Percentiles rank a stretch among this genome's conserved stretches.
Evolutionary conservation across 2,113 vertebrate genomes (phyloP).

Genomic region (Deroptyus accipitrinus): DNA sequence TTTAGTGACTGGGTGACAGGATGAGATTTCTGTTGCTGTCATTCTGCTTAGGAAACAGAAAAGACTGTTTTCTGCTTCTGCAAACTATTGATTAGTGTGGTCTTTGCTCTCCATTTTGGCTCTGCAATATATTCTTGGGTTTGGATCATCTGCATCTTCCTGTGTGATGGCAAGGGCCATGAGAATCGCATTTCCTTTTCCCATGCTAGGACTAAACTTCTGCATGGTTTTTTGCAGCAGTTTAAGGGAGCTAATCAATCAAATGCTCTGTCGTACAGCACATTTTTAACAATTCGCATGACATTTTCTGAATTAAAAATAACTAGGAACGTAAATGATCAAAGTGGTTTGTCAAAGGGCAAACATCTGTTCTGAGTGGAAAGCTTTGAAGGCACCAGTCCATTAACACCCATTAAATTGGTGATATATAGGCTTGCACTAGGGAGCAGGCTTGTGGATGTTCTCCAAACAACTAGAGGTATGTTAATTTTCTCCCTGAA

Average conservation of each 20-base stretch:
- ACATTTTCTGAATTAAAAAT: conserved; percentile 33
- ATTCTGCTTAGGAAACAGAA: not conserved
- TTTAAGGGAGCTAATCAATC: not conserved
- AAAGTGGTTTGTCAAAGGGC: conserved; percentile 35
- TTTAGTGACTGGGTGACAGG: not conserved
- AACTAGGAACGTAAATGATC: conserved; percentile 5
- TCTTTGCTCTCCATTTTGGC: not conserved
- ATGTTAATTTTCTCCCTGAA: not conserved
- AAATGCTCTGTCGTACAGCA: not conserved
- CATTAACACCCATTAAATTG: not conserved
- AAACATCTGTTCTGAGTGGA: not conserved
- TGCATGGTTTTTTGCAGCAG: not conserved
- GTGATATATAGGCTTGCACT: not conserved
- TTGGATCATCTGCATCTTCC: not conserved
- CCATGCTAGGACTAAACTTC: not conserved
- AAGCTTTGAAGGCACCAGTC: conserved; percentile 24
- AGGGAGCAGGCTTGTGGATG: not conserved
- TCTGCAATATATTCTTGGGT: not conserved
- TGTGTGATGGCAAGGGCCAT: not conserved
- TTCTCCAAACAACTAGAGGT: not conserved
- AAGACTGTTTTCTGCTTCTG: not conserved
- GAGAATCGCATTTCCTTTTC: not conserved
- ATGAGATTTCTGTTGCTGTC: not conserved
- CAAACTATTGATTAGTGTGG: not conserved
- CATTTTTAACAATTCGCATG: conserved; percentile 6